phyloP scores from a whole-genome alignment of 1,140 invertebrate species.

The Bombus fervidus region DNA sequence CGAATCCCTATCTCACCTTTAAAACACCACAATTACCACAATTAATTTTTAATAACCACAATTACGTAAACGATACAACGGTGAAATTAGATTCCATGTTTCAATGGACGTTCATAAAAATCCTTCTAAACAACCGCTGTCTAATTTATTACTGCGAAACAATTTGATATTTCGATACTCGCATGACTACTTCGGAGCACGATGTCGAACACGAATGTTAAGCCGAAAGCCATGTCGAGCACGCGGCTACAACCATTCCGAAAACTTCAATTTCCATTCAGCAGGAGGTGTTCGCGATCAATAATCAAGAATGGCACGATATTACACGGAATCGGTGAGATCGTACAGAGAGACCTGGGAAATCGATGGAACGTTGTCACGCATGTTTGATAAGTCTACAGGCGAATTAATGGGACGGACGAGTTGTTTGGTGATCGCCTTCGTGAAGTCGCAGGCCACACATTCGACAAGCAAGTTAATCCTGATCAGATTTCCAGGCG shows the following conservation, averaged over 20 bases:
- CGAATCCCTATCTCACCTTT: too few relatives aligned
- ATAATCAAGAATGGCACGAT: slow-evolving; percentile 17
- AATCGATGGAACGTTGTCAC: slow-evolving; percentile 7
- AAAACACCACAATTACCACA: too few relatives aligned
- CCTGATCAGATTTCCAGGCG: not conserved
- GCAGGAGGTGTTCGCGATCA: not conserved
- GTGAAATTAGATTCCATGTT: not conserved
- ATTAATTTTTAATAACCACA: too few relatives aligned
- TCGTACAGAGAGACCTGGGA: too few relatives aligned
- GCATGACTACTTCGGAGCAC: not conserved
- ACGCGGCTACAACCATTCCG: not conserved
- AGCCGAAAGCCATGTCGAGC: not conserved
- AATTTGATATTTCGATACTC: not conserved
- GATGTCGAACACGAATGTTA: slow-evolving; percentile 1
- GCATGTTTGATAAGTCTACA: slow-evolving; percentile 4
- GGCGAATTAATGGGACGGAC: not conserved
- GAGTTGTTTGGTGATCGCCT: not conserved
- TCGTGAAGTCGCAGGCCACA: not conserved
- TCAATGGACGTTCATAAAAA: not conserved
- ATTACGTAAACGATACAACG: too few relatives aligned
- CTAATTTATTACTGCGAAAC: not conserved
- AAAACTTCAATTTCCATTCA: slow-evolving; percentile 10
- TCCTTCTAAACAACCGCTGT: not conserved
- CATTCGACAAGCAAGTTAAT: slow-evolving; percentile 28
- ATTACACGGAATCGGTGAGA: not conserved